Percentiles rank a stretch among this genome's conserved stretches.
Evolutionary conservation across 2,797 vertebrate genomes (phyloP).

Genomic region (Phoeniculus purpureus): DNA sequence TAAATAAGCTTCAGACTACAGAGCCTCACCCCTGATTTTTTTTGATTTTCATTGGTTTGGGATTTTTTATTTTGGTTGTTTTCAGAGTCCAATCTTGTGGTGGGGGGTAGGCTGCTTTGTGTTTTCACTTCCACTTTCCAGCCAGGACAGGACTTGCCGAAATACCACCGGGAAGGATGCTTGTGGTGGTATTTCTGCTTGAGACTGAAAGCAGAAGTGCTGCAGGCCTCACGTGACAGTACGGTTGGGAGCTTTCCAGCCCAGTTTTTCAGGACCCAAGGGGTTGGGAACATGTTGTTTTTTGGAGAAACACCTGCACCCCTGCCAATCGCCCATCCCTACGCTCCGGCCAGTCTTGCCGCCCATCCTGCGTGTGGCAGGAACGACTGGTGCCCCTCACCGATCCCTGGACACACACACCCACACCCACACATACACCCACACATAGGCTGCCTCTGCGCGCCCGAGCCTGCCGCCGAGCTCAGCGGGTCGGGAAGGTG

Average conservation of each 20-base stretch:
- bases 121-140: slow-evolving; percentile 54
- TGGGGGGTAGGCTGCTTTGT: background rate
- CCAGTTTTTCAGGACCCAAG: accelerated
- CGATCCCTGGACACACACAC: slow-evolving; percentile 32
- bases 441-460: slow-evolving; percentile 24
- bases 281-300: background rate
- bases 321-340: slow-evolving; percentile 54
- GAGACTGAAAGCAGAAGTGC: slow-evolving; percentile 56
- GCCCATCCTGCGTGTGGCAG: background rate
- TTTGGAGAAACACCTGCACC: background rate
- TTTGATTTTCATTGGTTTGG: background rate
- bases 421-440: background rate
- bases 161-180: slow-evolving; percentile 34
- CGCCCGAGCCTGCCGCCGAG: background rate
- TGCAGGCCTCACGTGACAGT: background rate
- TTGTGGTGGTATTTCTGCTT: slow-evolving; percentile 29
- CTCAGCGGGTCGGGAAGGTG: background rate
- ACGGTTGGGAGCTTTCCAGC: accelerated
- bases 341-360: background rate
- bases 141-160: slow-evolving; percentile 31
- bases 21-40: background rate
- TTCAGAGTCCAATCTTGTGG: background rate
- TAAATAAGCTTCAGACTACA: background rate
- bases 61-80: background rate
- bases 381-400: background rate